phyloP scores from a whole-genome alignment of 2,113 vertebrate genomes.

The Vanacampus margaritifer region DNA sequence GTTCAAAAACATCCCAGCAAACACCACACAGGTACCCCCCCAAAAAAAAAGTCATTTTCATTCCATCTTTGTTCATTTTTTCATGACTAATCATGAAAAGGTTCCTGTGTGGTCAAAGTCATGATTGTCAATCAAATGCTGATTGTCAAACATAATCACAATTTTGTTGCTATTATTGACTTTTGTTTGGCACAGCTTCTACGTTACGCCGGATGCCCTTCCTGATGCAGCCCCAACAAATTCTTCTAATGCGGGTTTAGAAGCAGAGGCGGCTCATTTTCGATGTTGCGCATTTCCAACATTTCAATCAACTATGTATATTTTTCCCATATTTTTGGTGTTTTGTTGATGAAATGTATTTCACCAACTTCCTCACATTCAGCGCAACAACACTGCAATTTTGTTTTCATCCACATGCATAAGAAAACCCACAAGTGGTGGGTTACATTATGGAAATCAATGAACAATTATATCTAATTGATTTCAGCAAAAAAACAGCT shows the following conservation, averaged over 20 bases:
- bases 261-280: no score
- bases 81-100: slow-evolving; percentile 18
- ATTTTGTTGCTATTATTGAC: neutral
- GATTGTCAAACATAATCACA: neutral
- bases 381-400: no score
- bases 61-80: slow-evolving; percentile 3
- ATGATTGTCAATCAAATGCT: neutral
- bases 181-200: neutral
- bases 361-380: no score
- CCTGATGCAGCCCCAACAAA: neutral
- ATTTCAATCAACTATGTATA: no score
- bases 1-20: slow-evolving; percentile 4
- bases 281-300: no score
- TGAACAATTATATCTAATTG: no score
- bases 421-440: no score
- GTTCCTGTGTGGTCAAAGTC: neutral
- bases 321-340: no score
- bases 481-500: no score
- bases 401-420: no score
- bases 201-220: neutral
- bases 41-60: slow-evolving; percentile 5
- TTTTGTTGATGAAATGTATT: no score
- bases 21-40: neutral
- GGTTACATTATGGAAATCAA: no score
- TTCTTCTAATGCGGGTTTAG: neutral